Conservation (phyloP, 2,888 invertebrate species). For the Trissoscelio sp. region DNA sequence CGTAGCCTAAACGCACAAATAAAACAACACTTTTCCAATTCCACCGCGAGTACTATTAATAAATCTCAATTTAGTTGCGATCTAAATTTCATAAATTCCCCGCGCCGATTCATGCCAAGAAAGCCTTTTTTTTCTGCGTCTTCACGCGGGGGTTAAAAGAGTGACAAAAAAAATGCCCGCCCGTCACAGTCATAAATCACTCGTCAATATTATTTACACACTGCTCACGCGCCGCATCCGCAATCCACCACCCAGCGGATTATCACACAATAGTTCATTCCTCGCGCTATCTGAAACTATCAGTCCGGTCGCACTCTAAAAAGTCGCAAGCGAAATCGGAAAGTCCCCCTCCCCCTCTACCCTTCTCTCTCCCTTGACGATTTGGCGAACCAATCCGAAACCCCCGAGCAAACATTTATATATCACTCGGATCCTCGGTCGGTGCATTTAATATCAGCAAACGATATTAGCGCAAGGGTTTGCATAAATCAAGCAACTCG, state of each 20-base stretch:
- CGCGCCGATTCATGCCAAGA: slow-evolving; percentile 21
- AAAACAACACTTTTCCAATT: slow-evolving; percentile 19
- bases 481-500: slow-evolving; percentile 60
- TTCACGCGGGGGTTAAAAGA: background rate
- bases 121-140: slow-evolving; percentile 6
- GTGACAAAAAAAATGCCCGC: background rate
- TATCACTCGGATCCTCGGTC: slow-evolving; percentile 39
- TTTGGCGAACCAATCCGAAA: slow-evolving; percentile 55
- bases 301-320: slow-evolving; percentile 47
- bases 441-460: slow-evolving; percentile 58
- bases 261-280: slow-evolving; percentile 62
- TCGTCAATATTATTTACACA: slow-evolving; percentile 62
- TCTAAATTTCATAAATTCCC: slow-evolving; percentile 35
- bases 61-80: slow-evolving; percentile 33
- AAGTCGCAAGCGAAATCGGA: slow-evolving; percentile 43
- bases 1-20: slow-evolving; percentile 19
- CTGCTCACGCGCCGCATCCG: slow-evolving; percentile 41
- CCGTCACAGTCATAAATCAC: slow-evolving; percentile 47
- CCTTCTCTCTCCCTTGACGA: slow-evolving; percentile 4
- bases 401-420: slow-evolving; percentile 51
- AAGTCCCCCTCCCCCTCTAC: no score
- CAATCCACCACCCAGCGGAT: slow-evolving; percentile 47
- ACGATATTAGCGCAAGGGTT: slow-evolving; percentile 55
- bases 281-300: slow-evolving; percentile 50
- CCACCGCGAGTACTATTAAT: slow-evolving; percentile 6